These are phyloP conservation scores for Chelonus formosanus DNA, from an alignment of 2,888 invertebrate genomes.

Conservation along the genomic window DNA sequence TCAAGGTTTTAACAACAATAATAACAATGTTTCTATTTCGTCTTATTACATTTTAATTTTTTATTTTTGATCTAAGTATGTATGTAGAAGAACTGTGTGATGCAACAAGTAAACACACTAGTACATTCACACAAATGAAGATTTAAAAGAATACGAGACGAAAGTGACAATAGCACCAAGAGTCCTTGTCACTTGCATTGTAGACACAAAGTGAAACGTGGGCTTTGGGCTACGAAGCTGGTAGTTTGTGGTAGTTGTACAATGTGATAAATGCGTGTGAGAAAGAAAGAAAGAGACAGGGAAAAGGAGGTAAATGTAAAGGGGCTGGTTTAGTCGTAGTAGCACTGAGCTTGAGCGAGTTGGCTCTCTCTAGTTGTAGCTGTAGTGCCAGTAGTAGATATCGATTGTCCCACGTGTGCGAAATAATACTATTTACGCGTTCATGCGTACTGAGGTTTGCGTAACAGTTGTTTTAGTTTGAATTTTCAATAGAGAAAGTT, in stretches of 20 bases:
- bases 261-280: slow-evolving; percentile 25
- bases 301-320: slow-evolving; percentile 7
- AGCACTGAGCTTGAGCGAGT: slow-evolving; percentile 45
- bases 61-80: too few species aligned
- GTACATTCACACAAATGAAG: slow-evolving; percentile 1
- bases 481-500: not conserved
- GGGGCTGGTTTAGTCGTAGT: slow-evolving; percentile 42
- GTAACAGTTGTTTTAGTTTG: not conserved
- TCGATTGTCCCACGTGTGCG: slow-evolving; percentile 42
- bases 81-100: not conserved
- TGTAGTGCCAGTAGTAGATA: slow-evolving; percentile 40
- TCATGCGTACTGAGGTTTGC: slow-evolving; percentile 2
- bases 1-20: too few species aligned
- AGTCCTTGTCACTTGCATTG: slow-evolving; percentile 27
- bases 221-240: slow-evolving; percentile 30
- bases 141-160: slow-evolving; percentile 14
- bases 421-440: slow-evolving; percentile 52
- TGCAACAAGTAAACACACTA: slow-evolving; percentile 21
- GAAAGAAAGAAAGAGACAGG: slow-evolving; percentile 16
- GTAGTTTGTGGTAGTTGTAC: slow-evolving; percentile 39
- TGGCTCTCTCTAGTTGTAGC: slow-evolving; percentile 24
- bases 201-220: slow-evolving; percentile 41
- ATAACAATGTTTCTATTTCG: too few species aligned
- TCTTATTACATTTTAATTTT: too few species aligned
- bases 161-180: slow-evolving; percentile 29